Evolutionary conservation across 2,797 vertebrate species (phyloP).

Genomic region (Holocentrus rufus): DNA sequence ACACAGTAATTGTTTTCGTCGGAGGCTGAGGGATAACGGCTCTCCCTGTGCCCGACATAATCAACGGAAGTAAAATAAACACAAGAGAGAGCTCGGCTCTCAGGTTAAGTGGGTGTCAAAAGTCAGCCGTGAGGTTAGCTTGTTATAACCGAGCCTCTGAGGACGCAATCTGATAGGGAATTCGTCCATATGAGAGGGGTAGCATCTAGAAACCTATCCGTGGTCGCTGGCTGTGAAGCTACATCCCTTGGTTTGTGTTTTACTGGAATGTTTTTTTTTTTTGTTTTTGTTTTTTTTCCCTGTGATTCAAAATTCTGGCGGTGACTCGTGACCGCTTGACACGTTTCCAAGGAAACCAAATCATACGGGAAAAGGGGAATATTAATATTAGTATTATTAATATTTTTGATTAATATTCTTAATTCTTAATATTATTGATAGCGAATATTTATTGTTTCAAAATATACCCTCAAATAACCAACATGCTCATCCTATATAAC

Average conservation of each 20-base stretch:
- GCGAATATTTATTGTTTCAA: no score
- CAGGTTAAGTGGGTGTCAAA: slow-evolving; percentile 19
- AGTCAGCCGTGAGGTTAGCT: slow-evolving; percentile 23
- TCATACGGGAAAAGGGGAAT: no score
- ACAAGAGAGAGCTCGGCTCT: neutral
- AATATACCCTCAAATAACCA: no score
- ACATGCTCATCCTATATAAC: no score
- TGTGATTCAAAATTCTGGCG: no score
- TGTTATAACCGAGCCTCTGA: slow-evolving; percentile 14
- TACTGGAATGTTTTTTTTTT: no score
- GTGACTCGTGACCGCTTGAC: neutral
- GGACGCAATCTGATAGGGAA: slow-evolving; percentile 63
- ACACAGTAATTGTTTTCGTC: slow-evolving; percentile 78
- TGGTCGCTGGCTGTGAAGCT: neutral
- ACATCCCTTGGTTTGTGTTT: neutral
- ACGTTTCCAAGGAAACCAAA: slow-evolving; percentile 43
- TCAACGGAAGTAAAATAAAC: neutral
- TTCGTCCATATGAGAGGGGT: slow-evolving; percentile 43
- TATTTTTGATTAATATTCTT: no score
- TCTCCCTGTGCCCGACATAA: slow-evolving; percentile 44
- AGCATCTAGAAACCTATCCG: slow-evolving; percentile 44
- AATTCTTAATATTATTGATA: no score
- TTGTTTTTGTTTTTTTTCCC: no score
- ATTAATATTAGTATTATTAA: no score
- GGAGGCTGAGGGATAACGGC: slow-evolving; percentile 40